Percentiles rank a stretch among this genome's conserved stretches.
Evolutionary conservation across 2,113 vertebrate genomes (phyloP).

Genomic region (Sakesphorus luctuosus): DNA sequence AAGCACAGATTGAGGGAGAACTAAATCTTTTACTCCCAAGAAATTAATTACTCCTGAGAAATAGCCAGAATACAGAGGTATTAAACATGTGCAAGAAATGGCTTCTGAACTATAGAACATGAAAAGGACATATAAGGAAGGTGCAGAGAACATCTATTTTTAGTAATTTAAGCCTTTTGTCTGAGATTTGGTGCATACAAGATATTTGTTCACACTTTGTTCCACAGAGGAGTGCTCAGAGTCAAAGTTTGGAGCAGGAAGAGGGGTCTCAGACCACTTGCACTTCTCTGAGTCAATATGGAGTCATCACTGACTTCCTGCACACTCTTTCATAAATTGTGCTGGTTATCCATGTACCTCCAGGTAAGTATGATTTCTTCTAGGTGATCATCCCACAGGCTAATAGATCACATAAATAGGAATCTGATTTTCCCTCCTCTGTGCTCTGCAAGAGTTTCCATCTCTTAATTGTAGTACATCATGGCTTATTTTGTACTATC

Average conservation of each 20-base stretch:
- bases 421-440: not conserved
- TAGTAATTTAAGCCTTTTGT: not conserved
- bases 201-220: not conserved
- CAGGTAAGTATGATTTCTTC: not conserved
- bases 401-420: not conserved
- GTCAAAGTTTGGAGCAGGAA: not conserved
- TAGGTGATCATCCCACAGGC: not conserved
- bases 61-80: not conserved
- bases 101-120: not conserved
- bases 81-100: not conserved
- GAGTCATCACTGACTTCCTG: not conserved
- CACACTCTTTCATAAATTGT: not conserved
- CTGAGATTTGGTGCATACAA: not conserved
- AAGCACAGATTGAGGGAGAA: not conserved
- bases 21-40: not conserved
- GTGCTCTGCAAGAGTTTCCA: not conserved
- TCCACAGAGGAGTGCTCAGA: not conserved
- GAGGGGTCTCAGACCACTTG: not conserved
- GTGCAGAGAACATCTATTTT: not conserved
- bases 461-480: not conserved
- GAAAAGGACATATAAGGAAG: not conserved
- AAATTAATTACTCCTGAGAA: not conserved
- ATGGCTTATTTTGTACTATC: not conserved
- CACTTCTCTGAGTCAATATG: not conserved
- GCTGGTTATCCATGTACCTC: not conserved